A percentile compares a stretch with the other conserved stretches of the same genome.
Evolutionary conservation across 2,113 vertebrate genomes (phyloP).

Genomic region (Microcebus jonahi): DNA sequence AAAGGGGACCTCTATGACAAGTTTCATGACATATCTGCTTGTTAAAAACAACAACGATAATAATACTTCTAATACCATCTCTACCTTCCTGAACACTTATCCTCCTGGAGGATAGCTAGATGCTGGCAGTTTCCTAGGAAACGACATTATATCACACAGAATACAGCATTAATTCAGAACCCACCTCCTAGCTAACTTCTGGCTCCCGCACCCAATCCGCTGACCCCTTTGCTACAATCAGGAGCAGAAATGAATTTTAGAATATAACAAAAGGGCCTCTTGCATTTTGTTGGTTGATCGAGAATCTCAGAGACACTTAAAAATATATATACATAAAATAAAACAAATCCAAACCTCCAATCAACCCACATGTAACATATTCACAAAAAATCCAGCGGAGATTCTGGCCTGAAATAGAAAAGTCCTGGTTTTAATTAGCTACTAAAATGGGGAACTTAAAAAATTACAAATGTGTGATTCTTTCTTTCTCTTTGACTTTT

Average conservation of each 20-base stretch:
- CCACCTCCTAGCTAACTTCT: neutral
- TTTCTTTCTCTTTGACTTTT: neutral
- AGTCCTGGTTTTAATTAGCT: slow-evolving; percentile 33
- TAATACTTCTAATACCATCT: neutral
- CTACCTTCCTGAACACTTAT: slow-evolving; percentile 19
- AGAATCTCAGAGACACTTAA: slow-evolving; percentile 47
- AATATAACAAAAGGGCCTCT: slow-evolving; percentile 2
- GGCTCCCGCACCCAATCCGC: neutral
- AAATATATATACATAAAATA: neutral
- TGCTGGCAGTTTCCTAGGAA: slow-evolving; percentile 56
- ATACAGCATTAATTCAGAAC: neutral
- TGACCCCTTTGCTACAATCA: neutral
- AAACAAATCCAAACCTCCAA: neutral
- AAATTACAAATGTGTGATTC: neutral
- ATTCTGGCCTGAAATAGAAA: slow-evolving; percentile 13
- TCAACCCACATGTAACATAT: neutral
- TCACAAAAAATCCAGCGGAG: neutral
- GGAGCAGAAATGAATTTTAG: neutral
- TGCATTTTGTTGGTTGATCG: slow-evolving; percentile 16
- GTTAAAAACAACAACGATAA: neutral
- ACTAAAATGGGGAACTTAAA: slow-evolving; percentile 18
- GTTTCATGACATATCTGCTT: neutral
- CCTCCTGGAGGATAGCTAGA: slow-evolving; percentile 5
- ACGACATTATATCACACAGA: neutral
- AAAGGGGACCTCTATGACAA: neutral